phyloP scores from a whole-genome alignment of 1,140 invertebrate genomes.

The Drosophila saltans region DNA sequence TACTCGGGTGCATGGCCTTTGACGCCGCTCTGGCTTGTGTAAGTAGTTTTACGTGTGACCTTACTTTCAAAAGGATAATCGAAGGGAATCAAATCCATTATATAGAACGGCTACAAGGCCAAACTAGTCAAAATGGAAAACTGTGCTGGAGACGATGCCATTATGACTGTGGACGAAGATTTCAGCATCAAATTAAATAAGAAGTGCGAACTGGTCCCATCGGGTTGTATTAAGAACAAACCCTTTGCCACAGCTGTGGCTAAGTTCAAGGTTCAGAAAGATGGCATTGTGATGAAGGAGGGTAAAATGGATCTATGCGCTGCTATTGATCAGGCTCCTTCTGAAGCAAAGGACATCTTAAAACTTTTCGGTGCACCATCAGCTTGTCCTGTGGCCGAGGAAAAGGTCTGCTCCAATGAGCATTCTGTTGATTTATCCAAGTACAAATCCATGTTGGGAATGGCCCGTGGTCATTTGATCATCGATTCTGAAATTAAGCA shows the following conservation, averaged over 20 bases:
- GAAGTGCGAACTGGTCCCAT: constrained; percentile 76
- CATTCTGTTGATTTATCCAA: constrained; percentile 72
- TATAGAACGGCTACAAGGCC: constrained; percentile 78
- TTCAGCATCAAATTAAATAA: constrained; percentile 76
- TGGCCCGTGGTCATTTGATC: constrained; percentile 73
- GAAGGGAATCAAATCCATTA: background rate
- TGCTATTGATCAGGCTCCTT: constrained; percentile 57
- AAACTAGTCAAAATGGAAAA: constrained; percentile 76
- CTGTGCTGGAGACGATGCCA: constrained; percentile 67
- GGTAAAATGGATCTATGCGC: constrained; percentile 76
- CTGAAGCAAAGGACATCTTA: constrained; percentile 73
- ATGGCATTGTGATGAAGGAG: constrained; percentile 76
- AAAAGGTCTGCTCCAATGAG: constrained; percentile 76
- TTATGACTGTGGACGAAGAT: constrained; percentile 62
- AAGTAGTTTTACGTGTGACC: constrained; percentile 39
- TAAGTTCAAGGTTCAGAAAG: constrained; percentile 73
- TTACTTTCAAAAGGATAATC: background rate
- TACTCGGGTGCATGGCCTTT: constrained; percentile 48
- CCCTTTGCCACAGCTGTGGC: constrained; percentile 67
- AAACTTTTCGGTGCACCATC: constrained; percentile 75
- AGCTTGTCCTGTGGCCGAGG: constrained; percentile 71
- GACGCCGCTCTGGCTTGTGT: constrained; percentile 68
- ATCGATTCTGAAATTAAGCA: constrained; percentile 73
- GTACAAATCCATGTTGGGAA: constrained; percentile 76
- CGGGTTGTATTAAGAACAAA: constrained; percentile 72